These are phyloP conservation scores for Brachyopa scutellaris DNA, from an alignment of 2,888 invertebrate genomes.

Conservation along the genomic window DNA sequence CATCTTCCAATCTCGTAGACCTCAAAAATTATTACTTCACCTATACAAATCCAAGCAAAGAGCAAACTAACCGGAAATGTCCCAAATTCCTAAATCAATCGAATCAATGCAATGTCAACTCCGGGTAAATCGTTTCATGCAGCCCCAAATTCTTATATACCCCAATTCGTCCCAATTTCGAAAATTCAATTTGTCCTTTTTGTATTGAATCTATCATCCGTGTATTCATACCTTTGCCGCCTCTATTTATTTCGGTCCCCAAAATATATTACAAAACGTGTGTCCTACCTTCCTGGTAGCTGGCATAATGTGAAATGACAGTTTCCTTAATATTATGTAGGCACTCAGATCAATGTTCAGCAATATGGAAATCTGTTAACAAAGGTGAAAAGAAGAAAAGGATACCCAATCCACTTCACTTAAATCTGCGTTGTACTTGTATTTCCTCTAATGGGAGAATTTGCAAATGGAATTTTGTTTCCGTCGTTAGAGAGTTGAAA, in stretches of 20 bases:
- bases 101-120: background rate
- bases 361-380: conserved; percentile 9
- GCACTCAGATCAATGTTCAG: background rate
- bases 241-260: too few species aligned
- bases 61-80: conserved; percentile 10
- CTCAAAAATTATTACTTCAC: too few species aligned
- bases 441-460: too few species aligned
- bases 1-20: too few species aligned
- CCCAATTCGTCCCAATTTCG: background rate
- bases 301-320: background rate
- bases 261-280: too few species aligned
- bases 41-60: conserved; percentile 6
- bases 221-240: background rate
- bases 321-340: background rate
- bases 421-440: too few species aligned
- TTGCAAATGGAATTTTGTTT: too few species aligned
- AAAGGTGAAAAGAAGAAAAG: background rate
- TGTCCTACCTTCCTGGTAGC: background rate
- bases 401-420: background rate
- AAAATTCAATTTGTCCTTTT: conserved; percentile 7
- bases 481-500: too few species aligned
- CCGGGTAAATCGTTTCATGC: background rate
- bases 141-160: too few species aligned
- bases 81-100: conserved; percentile 10
- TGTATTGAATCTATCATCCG: conserved; percentile 9